Evolutionary conservation across 2,797 vertebrate genomes (phyloP), one percentile per base, ranked within the genome.

Genomic region (Enteromius mattozi): DNA sequence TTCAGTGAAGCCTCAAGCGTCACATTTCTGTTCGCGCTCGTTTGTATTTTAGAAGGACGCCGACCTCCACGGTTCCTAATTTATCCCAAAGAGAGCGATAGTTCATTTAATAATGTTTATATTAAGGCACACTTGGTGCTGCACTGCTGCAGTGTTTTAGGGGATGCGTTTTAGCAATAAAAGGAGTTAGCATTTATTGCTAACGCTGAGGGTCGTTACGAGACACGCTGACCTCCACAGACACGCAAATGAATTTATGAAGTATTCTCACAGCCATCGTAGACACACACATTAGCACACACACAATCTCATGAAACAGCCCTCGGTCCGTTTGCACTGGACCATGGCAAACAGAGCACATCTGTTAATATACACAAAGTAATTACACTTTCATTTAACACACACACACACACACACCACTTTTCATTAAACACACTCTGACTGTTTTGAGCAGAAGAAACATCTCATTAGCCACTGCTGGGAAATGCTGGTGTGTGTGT

Each of bases 311-410:
- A 71, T 77, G 56, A 86, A 86, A 86, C 78, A 85, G 61, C 65
- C 33, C 78, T 86, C 71, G 30, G 80, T 83, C 88, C 80, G 85
- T 88, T 83, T 85, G 82, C 88, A 74, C 80, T 83, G 80, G 74
- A 76, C 80, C 63, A 79, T 86, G 85, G 86, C 83, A 85, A 85
- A 80, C 71, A 45, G 81, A 70, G 85, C 86, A 84, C 85, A 86
- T 85, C 75, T 87, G 85, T 87, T 89, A 89, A 89, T 86, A 83
- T 59, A 68, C 72, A 82, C 82, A 85, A 51, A 78, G 80, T 85
- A 83, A 86, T 89, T 88, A 85, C 78, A 65, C 80, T 86, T 84
- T 79, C 86, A 89, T 82, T 74, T 78, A 45, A 78, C 40, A 85
- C 83, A 76, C 72, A 49, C 40, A 85, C 83, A 76, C 72, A 49